Conservation (phyloP, 2,888 invertebrate genomes). For the Coelopa pilipes region DNA sequence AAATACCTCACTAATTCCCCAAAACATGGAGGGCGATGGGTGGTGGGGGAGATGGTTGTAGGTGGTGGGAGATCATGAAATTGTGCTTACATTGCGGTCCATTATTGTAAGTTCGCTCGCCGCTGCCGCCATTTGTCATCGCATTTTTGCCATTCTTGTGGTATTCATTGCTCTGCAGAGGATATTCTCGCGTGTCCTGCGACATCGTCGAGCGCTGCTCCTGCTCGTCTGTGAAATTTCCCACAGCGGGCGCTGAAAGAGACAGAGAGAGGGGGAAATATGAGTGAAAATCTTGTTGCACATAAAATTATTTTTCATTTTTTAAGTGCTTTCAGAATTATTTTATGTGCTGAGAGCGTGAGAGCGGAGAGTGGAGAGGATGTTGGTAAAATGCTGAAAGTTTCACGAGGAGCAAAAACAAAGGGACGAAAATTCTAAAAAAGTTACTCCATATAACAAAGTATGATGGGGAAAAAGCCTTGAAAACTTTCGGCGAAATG, state of each 20-base stretch:
- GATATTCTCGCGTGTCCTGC: conserved; percentile 72
- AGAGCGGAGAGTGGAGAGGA: background rate
- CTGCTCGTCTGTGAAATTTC: conserved; percentile 74
- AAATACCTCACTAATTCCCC: too few species aligned
- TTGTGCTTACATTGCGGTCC: conserved; percentile 59
- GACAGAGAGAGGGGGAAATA: conserved; percentile 22
- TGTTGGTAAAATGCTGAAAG: background rate
- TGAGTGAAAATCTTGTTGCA: conserved; percentile 32
- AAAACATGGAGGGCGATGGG: too few species aligned
- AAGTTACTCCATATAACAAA: background rate
- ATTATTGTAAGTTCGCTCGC: conserved; percentile 56
- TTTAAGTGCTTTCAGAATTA: conserved; percentile 5
- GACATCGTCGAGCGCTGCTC: conserved; percentile 61
- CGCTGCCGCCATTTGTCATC: conserved; percentile 52
- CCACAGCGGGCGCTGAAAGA: conserved; percentile 69
- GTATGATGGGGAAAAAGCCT: too few species aligned
- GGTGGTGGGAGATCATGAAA: conserved; percentile 10
- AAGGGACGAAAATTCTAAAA: background rate
- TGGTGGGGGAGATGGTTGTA: too few species aligned
- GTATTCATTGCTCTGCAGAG: conserved; percentile 75
- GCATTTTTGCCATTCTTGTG: conserved; percentile 66
- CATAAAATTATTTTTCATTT: conserved; percentile 24
- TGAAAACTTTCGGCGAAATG: too few species aligned
- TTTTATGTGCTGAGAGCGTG: background rate
- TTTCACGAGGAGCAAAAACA: background rate